Evolutionary conservation across 2,113 vertebrate genomes (phyloP).

Genomic region (Chionodraco myersi): DNA sequence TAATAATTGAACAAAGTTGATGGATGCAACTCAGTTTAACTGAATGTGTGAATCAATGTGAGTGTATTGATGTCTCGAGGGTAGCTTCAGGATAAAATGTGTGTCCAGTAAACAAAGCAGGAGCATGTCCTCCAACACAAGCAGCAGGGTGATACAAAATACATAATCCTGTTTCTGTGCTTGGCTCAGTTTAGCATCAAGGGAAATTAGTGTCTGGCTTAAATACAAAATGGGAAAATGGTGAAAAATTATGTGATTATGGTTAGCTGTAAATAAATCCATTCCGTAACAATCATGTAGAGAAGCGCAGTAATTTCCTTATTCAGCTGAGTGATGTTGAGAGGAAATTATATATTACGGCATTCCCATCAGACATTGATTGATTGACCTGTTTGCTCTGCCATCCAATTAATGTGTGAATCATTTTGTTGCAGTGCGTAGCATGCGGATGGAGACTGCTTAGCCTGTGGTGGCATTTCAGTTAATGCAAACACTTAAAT

Average conservation of each 20-base stretch:
- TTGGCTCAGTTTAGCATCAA: conserved; percentile 44
- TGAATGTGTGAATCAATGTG: conserved; percentile 11
- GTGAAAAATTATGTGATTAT: conserved; percentile 62
- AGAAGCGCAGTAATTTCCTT: conserved; percentile 49
- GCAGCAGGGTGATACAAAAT: conserved; percentile 26
- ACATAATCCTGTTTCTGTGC: conserved; percentile 37
- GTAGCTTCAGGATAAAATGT: conserved; percentile 27
- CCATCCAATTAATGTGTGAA: conserved; percentile 67
- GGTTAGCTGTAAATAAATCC: conserved; percentile 50
- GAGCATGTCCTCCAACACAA: conserved; percentile 35
- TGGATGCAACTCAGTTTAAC: not conserved
- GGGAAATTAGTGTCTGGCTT: conserved; percentile 63
- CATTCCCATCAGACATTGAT: conserved; percentile 42
- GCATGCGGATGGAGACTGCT: conserved; percentile 47
- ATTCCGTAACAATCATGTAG: conserved; percentile 49
- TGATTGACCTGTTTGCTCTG: conserved; percentile 70
- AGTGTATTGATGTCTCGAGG: conserved; percentile 20
- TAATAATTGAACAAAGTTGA: conserved; percentile 18
- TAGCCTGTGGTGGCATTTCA: conserved; percentile 28
- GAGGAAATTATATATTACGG: conserved; percentile 75
- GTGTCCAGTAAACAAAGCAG: conserved; percentile 7
- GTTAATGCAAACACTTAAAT: conserved; percentile 31
- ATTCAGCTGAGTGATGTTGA: conserved; percentile 62
- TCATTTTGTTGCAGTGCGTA: conserved; percentile 48
- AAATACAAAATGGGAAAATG: conserved; percentile 55